phyloP scores from a whole-genome alignment of 2,113 vertebrate species.

The Thomomys bottae region DNA sequence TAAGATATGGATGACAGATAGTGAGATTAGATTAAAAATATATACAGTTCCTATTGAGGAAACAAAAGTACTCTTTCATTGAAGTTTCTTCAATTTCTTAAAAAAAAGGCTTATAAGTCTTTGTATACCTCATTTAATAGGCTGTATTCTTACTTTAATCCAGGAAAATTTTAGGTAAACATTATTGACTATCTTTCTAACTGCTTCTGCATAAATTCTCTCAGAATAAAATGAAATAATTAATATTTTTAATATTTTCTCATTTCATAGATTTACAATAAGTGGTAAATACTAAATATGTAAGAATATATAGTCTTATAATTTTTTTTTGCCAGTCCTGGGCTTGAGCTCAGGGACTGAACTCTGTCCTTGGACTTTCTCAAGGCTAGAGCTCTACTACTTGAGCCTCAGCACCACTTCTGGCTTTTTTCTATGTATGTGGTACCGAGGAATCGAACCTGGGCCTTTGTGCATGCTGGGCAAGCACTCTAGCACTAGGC shows the following conservation, averaged over 20 bases:
- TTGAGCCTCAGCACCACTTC: too few species aligned
- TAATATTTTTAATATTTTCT: not conserved
- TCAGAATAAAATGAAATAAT: not conserved
- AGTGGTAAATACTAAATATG: not conserved
- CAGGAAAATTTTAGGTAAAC: not conserved
- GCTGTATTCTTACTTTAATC: not conserved
- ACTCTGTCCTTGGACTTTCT: too few species aligned
- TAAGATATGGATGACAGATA: not conserved
- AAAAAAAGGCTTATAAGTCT: not conserved
- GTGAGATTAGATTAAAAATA: not conserved
- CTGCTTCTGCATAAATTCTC: not conserved
- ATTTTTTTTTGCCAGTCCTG: too few species aligned
- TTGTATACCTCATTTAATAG: not conserved
- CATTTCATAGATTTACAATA: not conserved
- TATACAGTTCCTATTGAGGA: not conserved
- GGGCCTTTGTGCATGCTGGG: too few species aligned
- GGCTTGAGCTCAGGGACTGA: too few species aligned
- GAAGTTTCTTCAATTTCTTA: not conserved
- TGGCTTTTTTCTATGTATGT: too few species aligned
- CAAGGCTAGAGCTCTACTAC: too few species aligned
- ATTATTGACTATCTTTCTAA: not conserved
- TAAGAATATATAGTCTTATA: not conserved
- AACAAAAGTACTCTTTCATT: not conserved
- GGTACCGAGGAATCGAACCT: too few species aligned
- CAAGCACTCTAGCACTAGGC: too few species aligned